Evolutionary conservation across 2,888 invertebrate species (phyloP).

Genomic region (Sinodicranocentrus sp.): DNA sequence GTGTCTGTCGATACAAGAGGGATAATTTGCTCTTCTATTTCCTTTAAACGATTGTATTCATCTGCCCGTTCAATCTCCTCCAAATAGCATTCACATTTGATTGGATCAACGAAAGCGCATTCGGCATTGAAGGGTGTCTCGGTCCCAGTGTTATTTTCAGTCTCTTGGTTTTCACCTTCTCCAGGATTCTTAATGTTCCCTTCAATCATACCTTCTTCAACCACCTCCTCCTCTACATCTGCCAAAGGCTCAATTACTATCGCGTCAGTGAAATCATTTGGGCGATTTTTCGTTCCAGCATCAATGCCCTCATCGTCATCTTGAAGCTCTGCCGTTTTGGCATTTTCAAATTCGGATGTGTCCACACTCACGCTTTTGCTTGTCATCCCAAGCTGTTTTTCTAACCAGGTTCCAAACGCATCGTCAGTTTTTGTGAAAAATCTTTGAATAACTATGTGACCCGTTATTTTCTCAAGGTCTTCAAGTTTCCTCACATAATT

Average conservation of each 20-base stretch:
- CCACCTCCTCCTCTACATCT: not conserved
- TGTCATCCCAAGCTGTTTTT: slow-evolving; percentile 71
- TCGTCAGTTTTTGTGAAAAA: slow-evolving; percentile 75
- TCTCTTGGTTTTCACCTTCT: slow-evolving; percentile 38
- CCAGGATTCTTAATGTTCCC: slow-evolving; percentile 37
- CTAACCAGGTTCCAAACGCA: slow-evolving; percentile 73
- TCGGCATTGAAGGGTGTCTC: slow-evolving; percentile 5
- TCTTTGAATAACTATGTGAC: slow-evolving; percentile 75
- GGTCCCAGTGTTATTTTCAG: slow-evolving; percentile 18
- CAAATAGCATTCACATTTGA: slow-evolving; percentile 69
- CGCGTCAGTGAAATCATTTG: not conserved
- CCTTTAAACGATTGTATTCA: slow-evolving; percentile 43
- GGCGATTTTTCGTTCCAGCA: not conserved
- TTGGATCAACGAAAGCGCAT: slow-evolving; percentile 55
- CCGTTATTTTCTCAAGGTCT: slow-evolving; percentile 75
- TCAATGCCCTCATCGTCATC: slow-evolving; percentile 19
- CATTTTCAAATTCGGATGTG: slow-evolving; percentile 66
- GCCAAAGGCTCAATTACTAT: not conserved
- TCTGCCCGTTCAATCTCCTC: slow-evolving; percentile 30
- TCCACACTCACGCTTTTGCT: slow-evolving; percentile 69
- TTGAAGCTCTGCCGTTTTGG: slow-evolving; percentile 56
- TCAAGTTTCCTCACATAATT: slow-evolving; percentile 71
- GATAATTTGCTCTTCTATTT: slow-evolving; percentile 43
- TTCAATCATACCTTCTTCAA: slow-evolving; percentile 36
- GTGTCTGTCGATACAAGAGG: not conserved